These are phyloP conservation scores for Alethe diademata DNA, from an alignment of 2,113 vertebrate genomes.

Conservation along the genomic window DNA sequence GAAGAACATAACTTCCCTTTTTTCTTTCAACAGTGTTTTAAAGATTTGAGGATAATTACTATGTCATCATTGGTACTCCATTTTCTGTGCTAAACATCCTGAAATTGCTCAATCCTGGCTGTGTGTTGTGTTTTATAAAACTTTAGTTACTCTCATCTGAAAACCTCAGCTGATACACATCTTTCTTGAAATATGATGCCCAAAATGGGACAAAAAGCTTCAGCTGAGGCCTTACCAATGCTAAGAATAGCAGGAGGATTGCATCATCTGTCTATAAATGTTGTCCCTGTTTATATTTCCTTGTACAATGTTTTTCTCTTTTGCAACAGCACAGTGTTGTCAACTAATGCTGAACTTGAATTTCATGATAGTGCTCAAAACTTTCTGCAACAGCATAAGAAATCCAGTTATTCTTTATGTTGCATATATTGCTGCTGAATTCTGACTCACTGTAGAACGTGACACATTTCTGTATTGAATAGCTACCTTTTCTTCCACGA, in stretches of 20 bases:
- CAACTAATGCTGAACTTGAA: background rate
- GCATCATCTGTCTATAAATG: constrained; percentile 14
- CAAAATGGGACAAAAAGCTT: constrained; percentile 38
- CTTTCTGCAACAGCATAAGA: background rate
- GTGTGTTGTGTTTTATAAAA: background rate
- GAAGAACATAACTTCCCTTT: background rate
- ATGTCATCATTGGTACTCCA: background rate
- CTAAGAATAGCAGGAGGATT: constrained; percentile 16
- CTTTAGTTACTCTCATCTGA: background rate
- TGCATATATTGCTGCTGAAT: background rate
- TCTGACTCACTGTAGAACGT: background rate
- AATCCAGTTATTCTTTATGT: background rate
- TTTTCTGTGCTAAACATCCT: background rate
- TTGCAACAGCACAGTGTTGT: background rate
- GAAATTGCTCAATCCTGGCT: background rate
- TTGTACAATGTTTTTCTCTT: background rate
- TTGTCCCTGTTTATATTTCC: background rate
- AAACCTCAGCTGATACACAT: background rate
- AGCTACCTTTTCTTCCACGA: background rate
- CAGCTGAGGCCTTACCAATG: background rate
- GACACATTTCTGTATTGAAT: background rate
- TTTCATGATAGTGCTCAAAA: background rate
- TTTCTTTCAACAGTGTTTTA: background rate
- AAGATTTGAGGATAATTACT: background rate
- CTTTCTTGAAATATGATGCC: constrained; percentile 6